Conservation (phyloP, 2,797 vertebrate genomes). For the Selene dorsalis region DNA sequence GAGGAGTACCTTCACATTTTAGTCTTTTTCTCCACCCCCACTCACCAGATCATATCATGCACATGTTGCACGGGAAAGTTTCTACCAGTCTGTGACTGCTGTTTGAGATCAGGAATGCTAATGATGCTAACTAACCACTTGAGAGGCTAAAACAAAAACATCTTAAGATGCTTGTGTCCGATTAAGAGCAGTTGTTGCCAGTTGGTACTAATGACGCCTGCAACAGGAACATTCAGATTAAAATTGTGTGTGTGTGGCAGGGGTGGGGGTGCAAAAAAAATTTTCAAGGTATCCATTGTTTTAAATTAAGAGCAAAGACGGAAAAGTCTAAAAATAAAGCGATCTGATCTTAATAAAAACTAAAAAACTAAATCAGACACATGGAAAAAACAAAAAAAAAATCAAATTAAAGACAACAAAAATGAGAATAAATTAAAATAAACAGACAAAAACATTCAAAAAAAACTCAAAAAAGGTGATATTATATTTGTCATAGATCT, state of each 20-base stretch:
- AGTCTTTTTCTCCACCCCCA: background rate
- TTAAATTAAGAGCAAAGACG: slow-evolving; percentile 21
- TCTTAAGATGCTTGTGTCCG: slow-evolving; percentile 4
- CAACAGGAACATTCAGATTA: background rate
- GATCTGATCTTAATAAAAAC: slow-evolving; percentile 15
- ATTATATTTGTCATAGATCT: slow-evolving; percentile 15
- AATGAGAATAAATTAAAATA: slow-evolving; percentile 51
- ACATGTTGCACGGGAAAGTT: slow-evolving; percentile 23
- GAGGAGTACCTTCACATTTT: slow-evolving; percentile 31
- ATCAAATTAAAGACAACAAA: slow-evolving; percentile 8
- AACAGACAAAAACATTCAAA: slow-evolving; percentile 62
- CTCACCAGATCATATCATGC: slow-evolving; percentile 2
- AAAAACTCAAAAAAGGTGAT: slow-evolving; percentile 44
- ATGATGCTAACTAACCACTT: slow-evolving; percentile 4
- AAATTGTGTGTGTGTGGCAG: too few species aligned
- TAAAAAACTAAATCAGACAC: slow-evolving; percentile 20
- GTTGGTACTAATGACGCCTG: background rate
- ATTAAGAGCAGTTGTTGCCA: background rate
- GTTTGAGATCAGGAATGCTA: slow-evolving; percentile 28
- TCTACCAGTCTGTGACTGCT: background rate
- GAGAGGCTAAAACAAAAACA: slow-evolving; percentile 12
- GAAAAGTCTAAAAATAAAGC: slow-evolving; percentile 22
- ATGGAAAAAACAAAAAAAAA: slow-evolving; percentile 32
- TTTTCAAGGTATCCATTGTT: slow-evolving; percentile 7
- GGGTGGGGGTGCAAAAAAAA: slow-evolving; percentile 1